Conservation (phyloP, 2,888 invertebrate genomes). For the Drosophila anomelani region DNA sequence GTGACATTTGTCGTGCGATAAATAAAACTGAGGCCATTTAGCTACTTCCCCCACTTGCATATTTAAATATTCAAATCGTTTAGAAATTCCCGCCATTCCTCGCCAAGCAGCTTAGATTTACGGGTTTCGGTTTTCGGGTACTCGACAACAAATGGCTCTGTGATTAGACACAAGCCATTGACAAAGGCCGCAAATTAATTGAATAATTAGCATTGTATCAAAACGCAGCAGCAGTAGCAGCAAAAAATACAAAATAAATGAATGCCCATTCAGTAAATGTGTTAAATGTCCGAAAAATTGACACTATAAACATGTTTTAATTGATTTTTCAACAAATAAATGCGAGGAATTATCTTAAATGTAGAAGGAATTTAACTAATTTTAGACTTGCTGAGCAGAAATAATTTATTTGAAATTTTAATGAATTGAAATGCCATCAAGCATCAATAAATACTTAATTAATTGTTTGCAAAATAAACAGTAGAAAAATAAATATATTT, state of each 20-base stretch:
- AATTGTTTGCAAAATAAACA: conserved; percentile 1
- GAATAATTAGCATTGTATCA: conserved; percentile 55
- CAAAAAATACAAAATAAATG: not conserved
- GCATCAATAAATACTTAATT: not conserved
- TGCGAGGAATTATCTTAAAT: not conserved
- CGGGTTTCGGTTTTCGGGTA: conserved; percentile 12
- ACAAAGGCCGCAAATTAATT: conserved; percentile 58
- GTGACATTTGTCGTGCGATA: conserved; percentile 73
- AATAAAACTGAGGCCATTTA: conserved; percentile 73
- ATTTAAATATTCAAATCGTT: conserved; percentile 70
- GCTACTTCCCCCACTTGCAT: conserved; percentile 48
- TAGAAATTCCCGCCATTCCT: conserved; percentile 55
- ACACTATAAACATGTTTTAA: conserved; percentile 6
- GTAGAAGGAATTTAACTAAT: not conserved
- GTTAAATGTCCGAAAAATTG: conserved; percentile 20
- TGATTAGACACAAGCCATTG: conserved; percentile 53
- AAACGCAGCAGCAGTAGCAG: not conserved
- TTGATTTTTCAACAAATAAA: conserved; percentile 13
- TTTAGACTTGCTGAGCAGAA: not conserved
- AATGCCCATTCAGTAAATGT: not conserved
- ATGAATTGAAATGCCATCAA: not conserved
- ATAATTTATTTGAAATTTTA: not conserved
- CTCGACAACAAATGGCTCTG: conserved; percentile 27
- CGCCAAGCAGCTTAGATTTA: conserved; percentile 25
- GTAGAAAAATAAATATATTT: not conserved